phyloP scores from a whole-genome alignment of 2,888 invertebrate species.

The Parasteatoda lunata region DNA sequence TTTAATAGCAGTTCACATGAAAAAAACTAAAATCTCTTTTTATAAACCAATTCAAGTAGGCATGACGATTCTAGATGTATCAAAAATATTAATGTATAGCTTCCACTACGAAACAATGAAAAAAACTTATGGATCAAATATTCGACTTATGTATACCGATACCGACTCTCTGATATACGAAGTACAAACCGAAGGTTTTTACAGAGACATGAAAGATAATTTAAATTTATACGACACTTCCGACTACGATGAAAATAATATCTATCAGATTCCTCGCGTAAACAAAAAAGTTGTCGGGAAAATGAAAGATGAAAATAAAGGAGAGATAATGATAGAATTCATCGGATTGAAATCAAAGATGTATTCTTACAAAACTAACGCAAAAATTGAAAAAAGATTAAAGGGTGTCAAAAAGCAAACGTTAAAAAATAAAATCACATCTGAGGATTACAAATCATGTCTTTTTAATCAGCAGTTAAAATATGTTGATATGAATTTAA shows the following conservation, averaged over 20 bases:
- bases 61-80: not conserved
- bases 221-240: not conserved
- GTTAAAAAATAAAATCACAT: not conserved
- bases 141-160: not conserved
- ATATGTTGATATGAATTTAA: not conserved
- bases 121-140: not conserved
- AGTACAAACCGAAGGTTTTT: not conserved
- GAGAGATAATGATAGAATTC: not conserved
- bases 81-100: not conserved
- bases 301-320: not conserved
- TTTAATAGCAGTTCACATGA: too few relatives aligned
- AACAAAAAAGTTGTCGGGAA: not conserved
- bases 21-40: not conserved
- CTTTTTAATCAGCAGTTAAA: not conserved
- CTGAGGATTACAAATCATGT: not conserved
- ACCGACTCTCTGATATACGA: not conserved
- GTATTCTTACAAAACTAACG: not conserved
- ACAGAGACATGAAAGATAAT: not conserved
- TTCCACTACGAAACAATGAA: not conserved
- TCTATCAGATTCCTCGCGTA: not conserved
- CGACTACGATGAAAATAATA: not conserved
- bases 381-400: not conserved
- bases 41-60: not conserved
- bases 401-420: not conserved
- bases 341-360: not conserved